These are phyloP conservation scores for Catharus ustulatus DNA, from an alignment of 2,797 vertebrate species.

Conservation along the genomic window DNA sequence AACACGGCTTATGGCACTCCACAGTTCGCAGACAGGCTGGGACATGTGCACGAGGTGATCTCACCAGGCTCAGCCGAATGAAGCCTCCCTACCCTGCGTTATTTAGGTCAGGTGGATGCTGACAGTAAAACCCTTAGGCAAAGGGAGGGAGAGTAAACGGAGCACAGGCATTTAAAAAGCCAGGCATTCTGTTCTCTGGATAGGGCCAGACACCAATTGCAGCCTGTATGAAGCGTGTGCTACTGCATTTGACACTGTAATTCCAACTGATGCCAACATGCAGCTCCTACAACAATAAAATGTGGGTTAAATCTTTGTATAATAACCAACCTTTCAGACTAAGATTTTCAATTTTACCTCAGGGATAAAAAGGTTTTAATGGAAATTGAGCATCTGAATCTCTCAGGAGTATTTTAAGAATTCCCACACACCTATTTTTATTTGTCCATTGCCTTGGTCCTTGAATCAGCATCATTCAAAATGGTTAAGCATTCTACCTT, in stretches of 20 bases:
- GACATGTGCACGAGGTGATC: background rate
- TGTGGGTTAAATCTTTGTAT: background rate
- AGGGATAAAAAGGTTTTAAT: slow-evolving; percentile 24
- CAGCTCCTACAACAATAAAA: background rate
- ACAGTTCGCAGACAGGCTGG: background rate
- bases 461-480: background rate
- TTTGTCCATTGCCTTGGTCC: background rate
- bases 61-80: background rate
- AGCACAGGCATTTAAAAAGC: background rate
- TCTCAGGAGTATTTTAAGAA: slow-evolving; percentile 20
- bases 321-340: slow-evolving; percentile 23
- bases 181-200: background rate
- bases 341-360: slow-evolving; percentile 22
- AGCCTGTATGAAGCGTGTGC: background rate
- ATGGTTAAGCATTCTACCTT: background rate
- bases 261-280: background rate
- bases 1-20: background rate
- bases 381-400: slow-evolving; percentile 23
- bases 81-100: background rate
- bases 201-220: background rate
- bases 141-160: background rate
- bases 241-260: background rate
- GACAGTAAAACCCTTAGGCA: slow-evolving; percentile 13
- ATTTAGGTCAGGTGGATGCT: slow-evolving; percentile 1
- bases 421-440: slow-evolving; percentile 19